These are phyloP conservation scores for Thereva unica DNA, from an alignment of 2,888 invertebrate genomes.

Conservation along the genomic window DNA sequence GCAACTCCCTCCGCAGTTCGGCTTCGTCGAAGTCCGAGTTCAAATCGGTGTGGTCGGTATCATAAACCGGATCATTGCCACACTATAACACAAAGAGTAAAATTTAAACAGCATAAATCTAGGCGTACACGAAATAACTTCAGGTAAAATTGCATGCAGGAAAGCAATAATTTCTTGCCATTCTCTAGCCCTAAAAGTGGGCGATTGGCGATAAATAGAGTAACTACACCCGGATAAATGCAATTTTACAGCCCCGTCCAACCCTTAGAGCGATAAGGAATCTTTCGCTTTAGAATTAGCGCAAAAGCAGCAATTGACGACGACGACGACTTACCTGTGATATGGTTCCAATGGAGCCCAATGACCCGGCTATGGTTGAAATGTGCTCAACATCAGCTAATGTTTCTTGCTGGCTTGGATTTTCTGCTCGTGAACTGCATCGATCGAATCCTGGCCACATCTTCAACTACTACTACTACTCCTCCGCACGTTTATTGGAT, in stretches of 20 bases:
- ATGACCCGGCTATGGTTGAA: conserved; percentile 74
- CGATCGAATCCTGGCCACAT: conserved; percentile 52
- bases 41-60: conserved; percentile 80
- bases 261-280: too few relatives aligned
- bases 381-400: conserved; percentile 68
- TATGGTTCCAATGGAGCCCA: conserved; percentile 64
- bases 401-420: conserved; percentile 63
- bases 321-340: too few relatives aligned
- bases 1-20: conserved; percentile 73
- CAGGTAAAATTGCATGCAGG: neutral
- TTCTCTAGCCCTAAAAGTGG: too few relatives aligned
- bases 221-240: too few relatives aligned
- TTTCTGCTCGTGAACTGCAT: conserved; percentile 50
- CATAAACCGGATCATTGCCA: conserved; percentile 66
- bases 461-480: conserved; percentile 40
- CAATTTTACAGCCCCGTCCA: too few relatives aligned
- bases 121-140: neutral
- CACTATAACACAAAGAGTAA: conserved; percentile 49
- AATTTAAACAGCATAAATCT: neutral
- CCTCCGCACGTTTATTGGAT: conserved; percentile 40
- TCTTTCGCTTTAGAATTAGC: too few relatives aligned
- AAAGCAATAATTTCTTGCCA: too few relatives aligned
- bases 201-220: too few relatives aligned
- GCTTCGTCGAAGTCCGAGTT: conserved; percentile 80
- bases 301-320: too few relatives aligned